phyloP scores from a whole-genome alignment of 2,113 vertebrate species.

The Rhinichthys klamathensis region DNA sequence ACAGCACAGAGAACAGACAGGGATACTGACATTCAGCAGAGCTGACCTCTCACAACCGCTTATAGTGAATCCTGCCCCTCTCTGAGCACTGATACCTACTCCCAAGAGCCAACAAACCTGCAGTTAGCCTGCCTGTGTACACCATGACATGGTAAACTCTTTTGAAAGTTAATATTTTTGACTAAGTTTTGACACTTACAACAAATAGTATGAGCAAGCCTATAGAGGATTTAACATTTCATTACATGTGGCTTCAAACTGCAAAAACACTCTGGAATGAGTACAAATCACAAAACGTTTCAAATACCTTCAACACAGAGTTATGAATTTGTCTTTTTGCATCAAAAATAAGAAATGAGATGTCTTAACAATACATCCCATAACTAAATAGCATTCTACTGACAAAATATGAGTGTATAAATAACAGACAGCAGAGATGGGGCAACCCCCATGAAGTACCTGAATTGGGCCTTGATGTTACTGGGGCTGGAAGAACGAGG shows the following conservation, averaged over 20 bases:
- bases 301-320: not conserved
- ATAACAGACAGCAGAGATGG: not conserved
- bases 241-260: not conserved
- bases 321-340: not conserved
- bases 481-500: conserved; percentile 94
- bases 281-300: not conserved
- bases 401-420: not conserved
- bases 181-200: not conserved
- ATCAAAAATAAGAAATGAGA: not conserved
- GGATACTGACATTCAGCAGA: conserved; percentile 25
- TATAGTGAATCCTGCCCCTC: conserved; percentile 1
- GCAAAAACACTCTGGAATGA: not conserved
- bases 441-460: conserved; percentile 70
- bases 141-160: not conserved
- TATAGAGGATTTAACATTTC: not conserved
- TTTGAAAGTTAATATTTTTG: not conserved
- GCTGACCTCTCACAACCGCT: not conserved
- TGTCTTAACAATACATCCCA: too few relatives aligned
- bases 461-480: conserved; percentile 97
- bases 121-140: not conserved
- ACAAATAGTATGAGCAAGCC: not conserved
- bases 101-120: conserved; percentile 11
- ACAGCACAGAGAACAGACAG: conserved; percentile 29
- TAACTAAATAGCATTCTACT: not conserved
- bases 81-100: not conserved